Percentiles rank a stretch among this genome's conserved stretches.
These are phyloP conservation scores for Drosophila trapezifrons DNA, from an alignment of 1,140 invertebrate species.

Conservation along the genomic window DNA sequence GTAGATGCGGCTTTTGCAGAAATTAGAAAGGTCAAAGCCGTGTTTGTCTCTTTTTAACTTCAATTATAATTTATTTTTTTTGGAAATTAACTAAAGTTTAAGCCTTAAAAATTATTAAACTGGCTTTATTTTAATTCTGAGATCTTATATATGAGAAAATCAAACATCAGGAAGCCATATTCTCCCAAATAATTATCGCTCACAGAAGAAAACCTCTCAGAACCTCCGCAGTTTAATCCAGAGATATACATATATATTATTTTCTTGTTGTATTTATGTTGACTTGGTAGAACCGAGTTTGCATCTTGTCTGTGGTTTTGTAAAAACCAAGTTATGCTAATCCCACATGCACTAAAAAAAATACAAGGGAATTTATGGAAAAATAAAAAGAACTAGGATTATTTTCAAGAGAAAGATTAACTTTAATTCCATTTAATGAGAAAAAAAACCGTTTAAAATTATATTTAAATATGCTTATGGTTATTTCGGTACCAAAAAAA, in stretches of 20 bases:
- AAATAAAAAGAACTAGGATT: background rate
- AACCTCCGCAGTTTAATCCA: background rate
- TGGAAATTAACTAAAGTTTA: background rate
- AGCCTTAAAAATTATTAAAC: background rate
- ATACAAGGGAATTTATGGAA: background rate
- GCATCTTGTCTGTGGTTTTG: constrained; percentile 35
- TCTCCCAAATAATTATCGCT: background rate
- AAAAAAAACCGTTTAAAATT: background rate
- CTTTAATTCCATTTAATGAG: no score
- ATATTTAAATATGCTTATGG: no score
- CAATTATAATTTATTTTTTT: background rate
- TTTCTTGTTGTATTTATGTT: constrained; percentile 4
- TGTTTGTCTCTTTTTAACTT: background rate
- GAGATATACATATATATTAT: background rate
- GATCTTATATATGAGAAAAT: background rate
- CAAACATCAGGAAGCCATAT: no score
- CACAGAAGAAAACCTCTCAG: background rate
- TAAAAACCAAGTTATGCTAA: constrained; percentile 31
- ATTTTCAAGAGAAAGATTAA: background rate
- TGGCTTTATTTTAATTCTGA: background rate
- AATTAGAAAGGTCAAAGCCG: constrained; percentile 1
- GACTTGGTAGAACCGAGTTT: constrained; percentile 4
- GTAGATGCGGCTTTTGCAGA: background rate
- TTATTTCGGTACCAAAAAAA: no score
- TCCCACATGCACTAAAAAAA: constrained; percentile 6